Evolutionary conservation across 1,140 invertebrate genomes (phyloP), one percentile per base, ranked within the genome.

Genomic region (Phortica variegata): DNA sequence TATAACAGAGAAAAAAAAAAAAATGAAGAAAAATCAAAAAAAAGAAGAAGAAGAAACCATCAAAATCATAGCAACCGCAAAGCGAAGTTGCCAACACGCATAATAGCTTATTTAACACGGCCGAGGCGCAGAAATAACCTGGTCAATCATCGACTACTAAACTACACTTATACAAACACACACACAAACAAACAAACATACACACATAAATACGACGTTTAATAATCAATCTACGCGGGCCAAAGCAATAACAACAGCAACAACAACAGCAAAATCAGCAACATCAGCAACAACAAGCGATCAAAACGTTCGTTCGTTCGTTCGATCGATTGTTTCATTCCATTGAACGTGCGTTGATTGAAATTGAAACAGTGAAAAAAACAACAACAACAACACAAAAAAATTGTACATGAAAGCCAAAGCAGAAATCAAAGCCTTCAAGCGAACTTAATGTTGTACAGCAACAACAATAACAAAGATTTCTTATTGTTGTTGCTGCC

Each of bases 71-170:
- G 62, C 66, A 52, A 52, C 47, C 47, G 31, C 52, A 42, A 41
- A 20, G 41, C 17, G 38, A 60, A 60, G 45, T 54, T 45, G 42
- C n/a, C 50, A 63, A 44, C 61, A 66, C 53, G 61, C 68, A 68
- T 71, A 71, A 71, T 71, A 71, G 68, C 68, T 71, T 71, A 71
- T 47, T 71, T 71, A 71, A 53, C 47, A 52, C 8, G 54, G 41
- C 54, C 32, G 52, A 44, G 56, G 48, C 50, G 41, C 33, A n/a
- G 37, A 42, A 56, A n/a, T n/a, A 54, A 18, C 3, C 43, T 23
- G 26, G 26, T 12, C 26, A 29, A 29, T n/a, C n/a, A n/a, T n/a
- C n/a, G 26, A 29, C 26, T 29, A 12, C 26, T 12, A 7, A 12
- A 29, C 6, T 29, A 12, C 26, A 15, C 9, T 34, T n/a, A 8